Conservation (phyloP, 2,888 invertebrate genomes). For the Amiota mariae region DNA sequence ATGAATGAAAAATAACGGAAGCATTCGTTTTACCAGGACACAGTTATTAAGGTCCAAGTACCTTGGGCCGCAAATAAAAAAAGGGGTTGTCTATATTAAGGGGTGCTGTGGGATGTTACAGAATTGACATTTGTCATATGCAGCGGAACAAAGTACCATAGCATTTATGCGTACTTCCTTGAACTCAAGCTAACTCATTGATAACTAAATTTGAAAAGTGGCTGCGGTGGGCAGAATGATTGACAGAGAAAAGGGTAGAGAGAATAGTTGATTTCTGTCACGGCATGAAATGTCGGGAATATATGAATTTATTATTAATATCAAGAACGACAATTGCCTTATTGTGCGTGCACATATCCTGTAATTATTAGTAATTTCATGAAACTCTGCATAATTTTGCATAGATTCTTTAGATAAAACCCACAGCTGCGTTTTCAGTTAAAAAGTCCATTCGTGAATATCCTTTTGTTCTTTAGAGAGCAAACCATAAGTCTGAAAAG, state of each 20-base stretch:
- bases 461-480: background rate
- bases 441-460: slow-evolving; percentile 16
- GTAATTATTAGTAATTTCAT: slow-evolving; percentile 44
- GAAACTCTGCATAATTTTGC: slow-evolving; percentile 38
- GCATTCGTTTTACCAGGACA: slow-evolving; percentile 45
- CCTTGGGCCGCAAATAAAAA: slow-evolving; percentile 41
- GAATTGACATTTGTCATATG: slow-evolving; percentile 51
- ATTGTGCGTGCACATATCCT: slow-evolving; percentile 22
- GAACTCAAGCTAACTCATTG: background rate
- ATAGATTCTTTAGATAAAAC: slow-evolving; percentile 25
- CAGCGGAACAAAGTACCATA: slow-evolving; percentile 6
- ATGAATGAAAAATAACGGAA: slow-evolving; percentile 45
- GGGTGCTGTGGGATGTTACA: background rate
- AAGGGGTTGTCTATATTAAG: background rate
- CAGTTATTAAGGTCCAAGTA: slow-evolving; percentile 17
- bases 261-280: background rate
- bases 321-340: slow-evolving; percentile 48
- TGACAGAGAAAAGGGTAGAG: slow-evolving; percentile 11
- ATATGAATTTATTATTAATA: slow-evolving; percentile 61
- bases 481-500: slow-evolving; percentile 6
- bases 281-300: slow-evolving; percentile 42
- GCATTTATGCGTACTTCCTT: too few species aligned
- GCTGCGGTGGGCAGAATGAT: background rate
- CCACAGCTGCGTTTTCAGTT: slow-evolving; percentile 14
- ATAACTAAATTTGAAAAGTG: slow-evolving; percentile 18